Base-by-base conservation (phyloP, 2,113 vertebrate species). In the Catharus fuscescens region DNA sequence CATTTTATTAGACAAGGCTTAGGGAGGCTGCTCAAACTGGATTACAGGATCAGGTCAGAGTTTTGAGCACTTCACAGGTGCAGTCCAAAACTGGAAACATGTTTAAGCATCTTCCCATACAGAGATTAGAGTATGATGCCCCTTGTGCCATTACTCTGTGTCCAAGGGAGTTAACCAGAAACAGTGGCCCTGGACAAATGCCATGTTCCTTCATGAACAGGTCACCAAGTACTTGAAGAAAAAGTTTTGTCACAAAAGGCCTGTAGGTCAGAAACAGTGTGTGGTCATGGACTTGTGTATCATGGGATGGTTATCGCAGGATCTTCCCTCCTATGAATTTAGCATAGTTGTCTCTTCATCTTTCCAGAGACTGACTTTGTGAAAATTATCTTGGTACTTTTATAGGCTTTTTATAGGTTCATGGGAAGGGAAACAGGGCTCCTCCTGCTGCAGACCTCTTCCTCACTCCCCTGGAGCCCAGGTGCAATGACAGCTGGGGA, bases 261-360 rank as follows among this genome's bases (percentile, higher is more conserved):
- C 20, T 40, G 52, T 17, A 67, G 48, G 16, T 50, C 26, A 66
- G 29, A 34, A 86, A 19, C 0, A 1, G 5, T 4, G 9, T 40
- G 34, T n/a, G 18, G 24, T 32, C 26, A 34, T 32, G 29, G 29
- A 14, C 8, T 62, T 59, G 5, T 13, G 12, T 38, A 29, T n/a
- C 0, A 0, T 19, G 24, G 38, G 36, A 54, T 1, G 1, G 48
- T 74, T 85, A 32, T 47, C 25, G 9, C 47, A 38, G 38, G 34
- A 78, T 73, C 38, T 62, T 77, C 10, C 6, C 18, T 47, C 14
- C 40, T 3, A 2, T 19, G 12, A 20, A 29, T 80, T 62, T 64
- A 31, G 19, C 69, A 28, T 9, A 24, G 20, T 7, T 62, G 18
- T 47, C 3, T 13, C 40, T 25, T 64, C 31, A 36, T n/a, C 70